Base-by-base conservation (phyloP, 2,888 invertebrate species). In the Lacanobia wlatinum region DNA sequence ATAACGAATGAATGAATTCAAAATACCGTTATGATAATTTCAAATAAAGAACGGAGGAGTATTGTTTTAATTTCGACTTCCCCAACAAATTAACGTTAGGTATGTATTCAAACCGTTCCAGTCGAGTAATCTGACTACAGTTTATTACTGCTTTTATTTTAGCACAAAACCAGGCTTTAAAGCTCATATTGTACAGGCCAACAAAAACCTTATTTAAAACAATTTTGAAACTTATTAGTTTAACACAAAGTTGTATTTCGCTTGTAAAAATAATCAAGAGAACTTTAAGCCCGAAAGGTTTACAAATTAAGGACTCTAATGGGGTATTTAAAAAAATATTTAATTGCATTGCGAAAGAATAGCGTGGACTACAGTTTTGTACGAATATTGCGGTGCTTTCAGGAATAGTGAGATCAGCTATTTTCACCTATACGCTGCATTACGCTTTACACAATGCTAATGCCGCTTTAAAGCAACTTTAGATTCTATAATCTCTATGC, bases 301-400 rank as follows among this genome's bases (percentile, higher is more conserved):
- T 86, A 90, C 90, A 92, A 92, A 92, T 92, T 90, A 91, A 92
- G 89, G 92, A 88, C 89, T 85, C 88, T 90, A 90, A 91, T 90
- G 89, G 87, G 88, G 87, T 89, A 90, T 88, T 90, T 90, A 89
- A 90, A 92, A 89, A 92, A 90, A 88, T 90, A 84, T 87, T 91
- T 91, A 90, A 91, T 92, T 91, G 91, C 80, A 67, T 64, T 34
- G 62, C 61, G 82, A 71, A 62, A 84, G 84, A 77, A 79, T 88
- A 80, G 67, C 71, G 56, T 87, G 87, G 92, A 92, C 74, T 70
- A 23, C 3, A 28, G 21, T 50, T 72, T 80, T 60, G 34, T 55
- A 21, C 46, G 21, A 58, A 72, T 4, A 18, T 53, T 43, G 34
- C 8, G 23, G 0, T 63, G 10, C 2, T 21, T 34, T n/a, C n/a